These are phyloP conservation scores for Drosophila basisetae DNA, from an alignment of 2,888 invertebrate species.

Conservation along the genomic window DNA sequence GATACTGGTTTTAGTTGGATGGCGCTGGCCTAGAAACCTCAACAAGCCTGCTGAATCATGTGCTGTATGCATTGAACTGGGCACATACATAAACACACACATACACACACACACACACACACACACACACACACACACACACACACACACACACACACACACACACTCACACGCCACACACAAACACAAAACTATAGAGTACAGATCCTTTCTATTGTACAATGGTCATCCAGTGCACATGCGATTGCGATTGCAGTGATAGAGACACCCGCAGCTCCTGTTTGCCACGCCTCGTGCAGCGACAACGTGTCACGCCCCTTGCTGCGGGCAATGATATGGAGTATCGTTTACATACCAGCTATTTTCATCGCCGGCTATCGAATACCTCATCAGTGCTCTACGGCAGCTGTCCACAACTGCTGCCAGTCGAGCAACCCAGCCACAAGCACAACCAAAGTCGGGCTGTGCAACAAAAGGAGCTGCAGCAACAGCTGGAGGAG, in stretches of 20 bases:
- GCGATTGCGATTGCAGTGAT: conserved; percentile 84
- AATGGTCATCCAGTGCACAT: conserved; percentile 84
- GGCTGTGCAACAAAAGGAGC: not conserved
- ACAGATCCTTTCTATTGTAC: conserved; percentile 43
- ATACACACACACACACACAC: conserved; percentile 1
- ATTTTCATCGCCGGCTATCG: conserved; percentile 71
- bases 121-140: not conserved
- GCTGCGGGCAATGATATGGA: conserved; percentile 80
- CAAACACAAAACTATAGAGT: conserved; percentile 5
- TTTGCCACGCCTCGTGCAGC: conserved; percentile 53
- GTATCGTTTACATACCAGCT: conserved; percentile 70
- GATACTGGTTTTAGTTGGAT: conserved; percentile 61
- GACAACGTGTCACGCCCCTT: conserved; percentile 44
- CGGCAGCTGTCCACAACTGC: conserved; percentile 83
- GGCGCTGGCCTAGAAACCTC: conserved; percentile 62
- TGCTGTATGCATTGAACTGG: conserved; percentile 57
- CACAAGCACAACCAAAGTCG: conserved; percentile 10
- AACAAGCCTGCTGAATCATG: conserved; percentile 47
- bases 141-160: conserved; percentile 7
- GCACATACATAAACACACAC: conserved; percentile 17
- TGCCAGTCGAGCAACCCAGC: conserved; percentile 39
- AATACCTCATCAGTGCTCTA: conserved; percentile 82
- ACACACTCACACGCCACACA: not conserved
- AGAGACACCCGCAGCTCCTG: conserved; percentile 74
- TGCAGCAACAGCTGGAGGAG: conserved; percentile 37